phyloP scores from a whole-genome alignment of 2,113 vertebrate species.

The Numenius arquata region DNA sequence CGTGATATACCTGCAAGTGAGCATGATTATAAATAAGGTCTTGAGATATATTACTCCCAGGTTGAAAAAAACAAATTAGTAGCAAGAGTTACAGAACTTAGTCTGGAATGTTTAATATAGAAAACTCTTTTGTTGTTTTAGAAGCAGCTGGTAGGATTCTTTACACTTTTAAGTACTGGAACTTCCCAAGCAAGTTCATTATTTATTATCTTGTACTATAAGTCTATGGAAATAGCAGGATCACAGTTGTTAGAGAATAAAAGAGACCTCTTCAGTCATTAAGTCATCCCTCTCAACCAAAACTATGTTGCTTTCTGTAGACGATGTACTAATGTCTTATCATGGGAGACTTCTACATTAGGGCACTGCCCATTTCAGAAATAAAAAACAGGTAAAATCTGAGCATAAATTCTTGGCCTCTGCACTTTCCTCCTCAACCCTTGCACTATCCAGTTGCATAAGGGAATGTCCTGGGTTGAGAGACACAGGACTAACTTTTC shows the following conservation, averaged over 20 bases:
- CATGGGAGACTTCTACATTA: neutral
- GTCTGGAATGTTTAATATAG: neutral
- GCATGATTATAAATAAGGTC: neutral
- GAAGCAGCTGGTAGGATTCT: neutral
- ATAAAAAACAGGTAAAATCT: neutral
- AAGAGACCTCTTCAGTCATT: neutral
- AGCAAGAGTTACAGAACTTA: neutral
- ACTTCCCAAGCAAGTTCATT: neutral
- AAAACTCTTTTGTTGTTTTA: neutral
- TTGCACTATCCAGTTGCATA: neutral
- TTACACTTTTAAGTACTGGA: neutral
- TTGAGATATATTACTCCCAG: neutral
- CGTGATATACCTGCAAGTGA: neutral
- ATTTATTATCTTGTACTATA: neutral
- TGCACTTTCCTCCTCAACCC: neutral
- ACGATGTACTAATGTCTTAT: neutral
- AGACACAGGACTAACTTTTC: too few relatives aligned
- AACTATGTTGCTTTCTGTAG: neutral
- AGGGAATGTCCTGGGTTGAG: too few relatives aligned
- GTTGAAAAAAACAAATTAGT: neutral
- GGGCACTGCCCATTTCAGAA: neutral
- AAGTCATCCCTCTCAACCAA: neutral
- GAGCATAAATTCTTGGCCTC: neutral
- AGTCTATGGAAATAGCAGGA: neutral
- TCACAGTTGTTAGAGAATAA: neutral